Base-by-base conservation (phyloP, 1,140 invertebrate species). In the Papilio dardanus region DNA sequence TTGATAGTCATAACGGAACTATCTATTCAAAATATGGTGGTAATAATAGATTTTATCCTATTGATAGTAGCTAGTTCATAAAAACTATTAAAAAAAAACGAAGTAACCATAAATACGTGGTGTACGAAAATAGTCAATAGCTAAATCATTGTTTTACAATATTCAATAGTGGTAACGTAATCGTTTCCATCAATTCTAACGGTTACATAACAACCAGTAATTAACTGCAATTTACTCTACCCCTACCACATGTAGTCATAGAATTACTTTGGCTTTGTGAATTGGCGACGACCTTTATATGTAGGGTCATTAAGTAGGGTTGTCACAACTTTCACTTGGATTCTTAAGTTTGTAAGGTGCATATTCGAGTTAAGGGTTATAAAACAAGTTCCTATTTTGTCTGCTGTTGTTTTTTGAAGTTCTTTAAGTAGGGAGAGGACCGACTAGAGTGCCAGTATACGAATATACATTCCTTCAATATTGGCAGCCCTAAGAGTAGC, bases 241-340 rank as follows among this genome's bases (percentile, higher is more conserved):
- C 50, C 21, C 50, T 58, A 54, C 54, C 24, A 62, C 24, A 28
- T 62, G 54, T 28, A 28, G 54, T 62, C 54, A 16, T 28, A 28
- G 54, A 62, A 62, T 62, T 30, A 62, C 54, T 62, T 54, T 3
- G 12, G 50, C 21, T 54, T 54, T 24, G 50, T 54, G 10, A 54
- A 54, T 54, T 54, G 50, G 50, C 50, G 10, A 54, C 50, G 50
- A 54, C 50, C 50, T 54, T 54, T 54, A 54, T 10, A 54, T 21
- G 50, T 54, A 24, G 50, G n/a, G 21, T 54, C 21, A 54, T 54
- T 24, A 54, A 19, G n/a, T 46, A 46, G 42, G 42, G 42, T 16
- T 46, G 42, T n/a, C 42, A 46, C 42, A n/a, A 6, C 0, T 46
- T 46, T 1, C 16, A 46, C n/a, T 16, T n/a, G 4, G 7, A 19